These are phyloP conservation scores for Callosobruchus maculatus DNA, from an alignment of 2,888 invertebrate species.

Conservation along the genomic window DNA sequence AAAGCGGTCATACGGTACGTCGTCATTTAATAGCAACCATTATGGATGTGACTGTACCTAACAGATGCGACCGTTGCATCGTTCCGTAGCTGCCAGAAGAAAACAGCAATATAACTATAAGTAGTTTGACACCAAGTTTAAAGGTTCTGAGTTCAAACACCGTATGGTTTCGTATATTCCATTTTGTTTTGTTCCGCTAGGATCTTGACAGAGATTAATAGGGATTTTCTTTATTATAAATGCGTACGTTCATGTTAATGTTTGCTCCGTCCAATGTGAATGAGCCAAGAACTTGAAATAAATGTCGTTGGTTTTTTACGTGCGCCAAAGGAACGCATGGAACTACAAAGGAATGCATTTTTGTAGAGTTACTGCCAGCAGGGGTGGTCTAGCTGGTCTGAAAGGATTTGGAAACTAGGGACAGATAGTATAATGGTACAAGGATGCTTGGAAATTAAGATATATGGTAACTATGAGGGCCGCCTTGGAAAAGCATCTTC, in stretches of 20 bases:
- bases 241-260: conserved; percentile 9
- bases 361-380: neutral
- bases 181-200: conserved; percentile 26
- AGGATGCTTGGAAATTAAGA: no score
- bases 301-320: neutral
- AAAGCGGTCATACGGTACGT: neutral
- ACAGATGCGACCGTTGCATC: conserved; percentile 1
- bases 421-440: no score
- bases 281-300: neutral
- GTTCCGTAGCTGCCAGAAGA: conserved; percentile 8
- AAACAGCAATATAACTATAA: conserved; percentile 8
- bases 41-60: neutral
- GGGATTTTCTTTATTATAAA: conserved; percentile 37
- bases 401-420: no score
- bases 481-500: no score
- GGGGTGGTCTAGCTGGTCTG: neutral
- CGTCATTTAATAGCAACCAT: neutral
- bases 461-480: no score
- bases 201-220: conserved; percentile 40
- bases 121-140: conserved; percentile 39
- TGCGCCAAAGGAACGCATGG: neutral
- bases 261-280: neutral
- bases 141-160: conserved; percentile 46
- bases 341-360: neutral
- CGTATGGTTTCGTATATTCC: conserved; percentile 34